Evolutionary conservation across 2,888 invertebrate species (phyloP).

Genomic region (Macaria liturata): DNA sequence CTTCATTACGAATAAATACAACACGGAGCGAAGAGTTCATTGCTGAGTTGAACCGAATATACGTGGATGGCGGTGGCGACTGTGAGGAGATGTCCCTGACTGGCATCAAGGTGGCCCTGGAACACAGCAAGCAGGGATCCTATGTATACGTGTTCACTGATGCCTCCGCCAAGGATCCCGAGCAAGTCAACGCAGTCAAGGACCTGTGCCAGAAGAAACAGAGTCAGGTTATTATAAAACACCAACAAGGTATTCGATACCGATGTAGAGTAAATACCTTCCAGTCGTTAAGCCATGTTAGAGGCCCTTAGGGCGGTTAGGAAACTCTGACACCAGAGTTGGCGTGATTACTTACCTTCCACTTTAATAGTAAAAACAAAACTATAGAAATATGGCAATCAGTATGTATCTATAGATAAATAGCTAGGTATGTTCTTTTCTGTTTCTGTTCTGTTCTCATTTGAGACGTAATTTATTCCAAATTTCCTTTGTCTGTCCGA

Average conservation of each 20-base stretch:
- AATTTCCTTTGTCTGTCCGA: too few relatives aligned
- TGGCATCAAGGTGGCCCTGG: constrained; percentile 26
- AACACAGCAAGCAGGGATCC: constrained; percentile 29
- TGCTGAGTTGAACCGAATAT: constrained; percentile 16
- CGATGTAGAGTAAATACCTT: not conserved
- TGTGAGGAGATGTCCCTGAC: constrained; percentile 28
- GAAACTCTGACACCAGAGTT: too few relatives aligned
- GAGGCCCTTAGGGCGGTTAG: too few relatives aligned
- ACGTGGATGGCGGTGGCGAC: not conserved
- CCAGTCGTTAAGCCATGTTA: not conserved
- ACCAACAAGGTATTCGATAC: not conserved
- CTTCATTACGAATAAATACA: constrained; percentile 15
- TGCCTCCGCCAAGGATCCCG: constrained; percentile 34
- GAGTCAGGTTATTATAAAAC: constrained; percentile 20
- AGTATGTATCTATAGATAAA: not conserved
- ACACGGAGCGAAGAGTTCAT: constrained; percentile 9
- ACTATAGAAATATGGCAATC: not conserved
- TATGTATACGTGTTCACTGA: constrained; percentile 39
- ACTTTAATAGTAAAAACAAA: not conserved
- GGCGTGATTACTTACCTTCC: not conserved
- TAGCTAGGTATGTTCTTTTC: not conserved
- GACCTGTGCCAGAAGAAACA: constrained; percentile 32
- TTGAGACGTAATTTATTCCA: too few relatives aligned
- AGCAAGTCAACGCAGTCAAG: constrained; percentile 22
- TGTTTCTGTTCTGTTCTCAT: too few relatives aligned